Base-by-base conservation (phyloP, 2,797 vertebrate species). In the Euthynnus affinis region DNA sequence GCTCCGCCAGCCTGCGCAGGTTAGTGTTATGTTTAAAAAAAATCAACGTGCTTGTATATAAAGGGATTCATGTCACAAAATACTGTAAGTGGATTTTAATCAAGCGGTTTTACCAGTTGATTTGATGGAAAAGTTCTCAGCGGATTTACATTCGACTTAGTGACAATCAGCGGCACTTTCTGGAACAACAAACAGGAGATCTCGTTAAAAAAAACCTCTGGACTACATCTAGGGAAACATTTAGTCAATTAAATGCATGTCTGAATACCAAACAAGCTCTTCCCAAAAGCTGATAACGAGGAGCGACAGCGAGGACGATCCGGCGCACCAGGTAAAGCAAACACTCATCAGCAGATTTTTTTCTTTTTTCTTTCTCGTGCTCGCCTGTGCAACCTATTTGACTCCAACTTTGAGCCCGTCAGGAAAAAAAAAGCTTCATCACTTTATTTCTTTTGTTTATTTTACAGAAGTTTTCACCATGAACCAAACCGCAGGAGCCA, bases 401-500 rank as follows among this genome's bases (percentile, higher is more conserved):
- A 25, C 46, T 48, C 15, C 32, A 80, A 83, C 62, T 83, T 83
- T 59, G 1, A 67, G 40, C 12, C 23, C 55, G 14, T 64, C 48
- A n/a, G 18, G 56, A 37, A 10, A 48, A 5, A 58, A 34, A 10
- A 48, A 5, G 7, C 34, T 42, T 17, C 9, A 0, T n/a, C 8
- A 52, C 48, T 83, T 69, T 80, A 15, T 46, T 67, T 72, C 57
- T 5, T 80, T 23, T n/a, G n/a, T n/a, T n/a, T n/a, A n/a, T n/a
- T n/a, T 51, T 60, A n/a, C 81, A 93, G 92, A 83, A 77, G 73
- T 89, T 89, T 60, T 34, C 81, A 78, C 63, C 90, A 99, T 99
- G 98, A 99, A 99, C 87, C 98, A 99, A 92, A 99, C 98, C 0
- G 98, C 98, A 1, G 97, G 97, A 70, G 97, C 95, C 71, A 95